Evolutionary conservation across 2,113 vertebrate genomes (phyloP).

Genomic region (Atrichornis clamosus): DNA sequence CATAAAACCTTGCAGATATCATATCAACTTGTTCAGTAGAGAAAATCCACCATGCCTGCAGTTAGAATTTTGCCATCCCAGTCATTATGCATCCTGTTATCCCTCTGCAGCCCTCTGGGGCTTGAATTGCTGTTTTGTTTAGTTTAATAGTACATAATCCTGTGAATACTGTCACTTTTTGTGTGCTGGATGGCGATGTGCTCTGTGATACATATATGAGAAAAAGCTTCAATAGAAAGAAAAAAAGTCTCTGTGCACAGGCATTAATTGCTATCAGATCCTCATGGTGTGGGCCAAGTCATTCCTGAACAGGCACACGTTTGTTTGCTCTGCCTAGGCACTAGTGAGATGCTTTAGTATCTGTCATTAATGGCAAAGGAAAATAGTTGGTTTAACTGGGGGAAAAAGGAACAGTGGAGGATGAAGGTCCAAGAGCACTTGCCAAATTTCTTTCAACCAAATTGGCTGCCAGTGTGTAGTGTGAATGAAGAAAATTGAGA

Average conservation of each 20-base stretch:
- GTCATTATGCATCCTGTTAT: not conserved
- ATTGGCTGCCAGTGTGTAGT: not conserved
- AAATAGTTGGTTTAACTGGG: not conserved
- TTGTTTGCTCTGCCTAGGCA: not conserved
- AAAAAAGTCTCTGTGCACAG: not conserved
- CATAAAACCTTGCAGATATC: not conserved
- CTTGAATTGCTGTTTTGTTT: not conserved
- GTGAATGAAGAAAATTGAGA: conserved; percentile 49
- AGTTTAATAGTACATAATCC: not conserved
- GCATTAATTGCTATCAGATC: not conserved
- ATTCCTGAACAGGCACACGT: not conserved
- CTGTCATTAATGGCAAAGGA: not conserved
- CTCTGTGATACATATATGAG: not conserved
- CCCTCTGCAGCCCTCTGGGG: not conserved
- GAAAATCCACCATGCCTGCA: not conserved
- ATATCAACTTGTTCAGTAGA: not conserved
- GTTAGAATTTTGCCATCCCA: not conserved
- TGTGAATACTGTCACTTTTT: not conserved
- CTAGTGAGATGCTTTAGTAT: not conserved
- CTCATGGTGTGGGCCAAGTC: not conserved
- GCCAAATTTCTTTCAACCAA: conserved; percentile 37
- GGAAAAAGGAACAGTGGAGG: not conserved
- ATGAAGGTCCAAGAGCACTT: conserved; percentile 5
- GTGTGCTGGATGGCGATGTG: not conserved
- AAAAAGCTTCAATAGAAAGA: not conserved